These are phyloP conservation scores for Bellardia pandia DNA, from an alignment of 2,888 invertebrate species.

Conservation along the genomic window DNA sequence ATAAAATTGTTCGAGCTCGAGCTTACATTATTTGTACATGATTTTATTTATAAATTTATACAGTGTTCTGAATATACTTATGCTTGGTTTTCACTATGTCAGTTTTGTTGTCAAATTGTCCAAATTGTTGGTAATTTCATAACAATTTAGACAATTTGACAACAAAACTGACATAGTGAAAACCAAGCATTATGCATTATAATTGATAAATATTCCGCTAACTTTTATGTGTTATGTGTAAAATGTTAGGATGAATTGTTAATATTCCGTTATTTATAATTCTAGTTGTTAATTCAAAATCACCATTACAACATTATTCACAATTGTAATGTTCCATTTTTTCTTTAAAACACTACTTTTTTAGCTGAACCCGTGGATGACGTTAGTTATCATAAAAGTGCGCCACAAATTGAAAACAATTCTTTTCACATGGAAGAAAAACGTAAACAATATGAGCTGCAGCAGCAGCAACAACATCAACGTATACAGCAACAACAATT, in stretches of 20 bases:
- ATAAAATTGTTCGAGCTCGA: no score
- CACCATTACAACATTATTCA: neutral
- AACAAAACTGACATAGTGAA: no score
- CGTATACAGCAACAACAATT: conserved; percentile 65
- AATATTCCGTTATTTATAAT: neutral
- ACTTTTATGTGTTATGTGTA: no score
- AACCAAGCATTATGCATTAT: no score
- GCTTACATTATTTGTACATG: no score
- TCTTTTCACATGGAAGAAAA: conserved; percentile 73
- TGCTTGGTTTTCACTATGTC: no score
- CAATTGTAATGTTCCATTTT: neutral
- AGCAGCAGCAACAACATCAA: conserved; percentile 58
- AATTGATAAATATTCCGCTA: no score
- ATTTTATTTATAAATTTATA: no score
- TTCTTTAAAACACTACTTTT: conserved; percentile 29
- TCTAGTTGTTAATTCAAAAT: neutral
- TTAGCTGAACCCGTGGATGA: conserved; percentile 73
- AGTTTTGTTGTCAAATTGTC: no score
- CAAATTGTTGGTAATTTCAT: no score
- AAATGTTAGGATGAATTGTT: neutral
- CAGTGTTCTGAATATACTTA: no score
- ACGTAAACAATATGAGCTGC: conserved; percentile 67
- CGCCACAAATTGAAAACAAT: conserved; percentile 71
- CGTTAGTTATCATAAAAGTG: conserved; percentile 65
- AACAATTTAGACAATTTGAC: no score